Evolutionary conservation across 2,113 vertebrate genomes (phyloP).

Genomic region (Gasterosteus aculeatus): DNA sequence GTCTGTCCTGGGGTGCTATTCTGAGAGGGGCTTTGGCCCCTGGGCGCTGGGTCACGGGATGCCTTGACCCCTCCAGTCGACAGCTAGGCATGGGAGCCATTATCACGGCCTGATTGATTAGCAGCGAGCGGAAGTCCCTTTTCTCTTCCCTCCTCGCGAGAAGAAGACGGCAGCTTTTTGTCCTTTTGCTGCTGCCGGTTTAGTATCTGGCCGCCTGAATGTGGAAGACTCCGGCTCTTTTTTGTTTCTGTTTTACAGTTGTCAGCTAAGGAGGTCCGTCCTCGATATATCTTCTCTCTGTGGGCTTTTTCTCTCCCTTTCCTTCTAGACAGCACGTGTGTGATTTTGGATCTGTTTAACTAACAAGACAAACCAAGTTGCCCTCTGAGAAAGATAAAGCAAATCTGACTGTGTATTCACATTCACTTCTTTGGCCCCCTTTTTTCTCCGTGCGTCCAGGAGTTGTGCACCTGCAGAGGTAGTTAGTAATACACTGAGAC

Average conservation of each 20-base stretch:
- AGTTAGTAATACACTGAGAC: conserved; percentile 9
- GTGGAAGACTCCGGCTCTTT: conserved; percentile 32
- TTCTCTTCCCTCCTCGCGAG: conserved; percentile 67
- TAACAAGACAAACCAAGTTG: conserved; percentile 6
- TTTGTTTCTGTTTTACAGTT: conserved; percentile 27
- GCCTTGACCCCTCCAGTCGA: conserved; percentile 84
- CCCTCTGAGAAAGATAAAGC: conserved; percentile 12
- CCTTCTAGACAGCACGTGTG: background rate
- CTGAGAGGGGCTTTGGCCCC: conserved; percentile 74
- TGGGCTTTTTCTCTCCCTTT: conserved; percentile 5
- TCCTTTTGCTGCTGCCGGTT: conserved; percentile 65
- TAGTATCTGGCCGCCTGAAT: conserved; percentile 45
- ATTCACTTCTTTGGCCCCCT: background rate
- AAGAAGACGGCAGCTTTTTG: conserved; percentile 69
- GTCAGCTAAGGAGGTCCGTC: conserved; percentile 46
- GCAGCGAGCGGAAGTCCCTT: conserved; percentile 84
- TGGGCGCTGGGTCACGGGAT: conserved; percentile 82
- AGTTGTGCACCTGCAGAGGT: conserved; percentile 48
- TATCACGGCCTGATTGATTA: conserved; percentile 87
- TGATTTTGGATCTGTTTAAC: conserved; percentile 21
- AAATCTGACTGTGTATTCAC: conserved; percentile 14
- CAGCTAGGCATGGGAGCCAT: conserved; percentile 84
- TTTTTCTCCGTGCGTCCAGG: background rate
- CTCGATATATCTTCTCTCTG: too few species aligned
- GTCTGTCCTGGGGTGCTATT: conserved; percentile 81